Base-by-base conservation (phyloP, 2,113 vertebrate species). In the Setophaga coronata region DNA sequence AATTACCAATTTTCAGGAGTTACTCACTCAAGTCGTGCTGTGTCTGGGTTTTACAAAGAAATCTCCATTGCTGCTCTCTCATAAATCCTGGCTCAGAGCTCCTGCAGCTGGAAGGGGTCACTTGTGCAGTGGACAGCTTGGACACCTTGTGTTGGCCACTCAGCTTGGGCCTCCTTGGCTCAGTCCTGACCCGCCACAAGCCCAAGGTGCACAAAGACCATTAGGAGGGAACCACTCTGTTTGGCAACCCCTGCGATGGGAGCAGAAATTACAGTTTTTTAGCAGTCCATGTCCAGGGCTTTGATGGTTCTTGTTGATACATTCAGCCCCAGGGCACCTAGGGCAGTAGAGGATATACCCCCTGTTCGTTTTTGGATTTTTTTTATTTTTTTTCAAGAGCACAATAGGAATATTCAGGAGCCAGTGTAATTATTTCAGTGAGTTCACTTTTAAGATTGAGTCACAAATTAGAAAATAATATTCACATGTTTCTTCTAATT, bases 391-490 rank as follows among this genome's bases (percentile, higher is more conserved):
- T 81, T 94, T 60, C 64, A 12, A 88, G 96, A 97, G 94, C 86
- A 95, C 94, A 94, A 98, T 92, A 96, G 97, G 92, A 98, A 97
- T 96, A 95, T 97, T 97, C 97, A 97, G 96, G 76, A 97, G 96
- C 91, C 43, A 8, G 51, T 83, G 70, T 98, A 98, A 98, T 99
- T 98, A 98, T 97, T 98, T 97, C 98, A 98, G 97, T 98, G 98
- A 98, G 96, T 97, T 97, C 95, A 96, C 98, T 98, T 96, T 97
- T 98, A 98, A 95, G 98, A 98, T 96, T 82, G 69, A 97, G 93
- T 97, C 97, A 96, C 97, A 98, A 98, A 98, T 98, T 97, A 98
- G 98, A 98, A 98, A 98, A 98, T 97, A 98, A 98, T 98, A 96
- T 97, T 98, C 97, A 95, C 95, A 93, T 98, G 96, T 98, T 97